These are phyloP conservation scores for Thereuonema tuberculata DNA, from an alignment of 1,140 invertebrate species.

Conservation along the genomic window DNA sequence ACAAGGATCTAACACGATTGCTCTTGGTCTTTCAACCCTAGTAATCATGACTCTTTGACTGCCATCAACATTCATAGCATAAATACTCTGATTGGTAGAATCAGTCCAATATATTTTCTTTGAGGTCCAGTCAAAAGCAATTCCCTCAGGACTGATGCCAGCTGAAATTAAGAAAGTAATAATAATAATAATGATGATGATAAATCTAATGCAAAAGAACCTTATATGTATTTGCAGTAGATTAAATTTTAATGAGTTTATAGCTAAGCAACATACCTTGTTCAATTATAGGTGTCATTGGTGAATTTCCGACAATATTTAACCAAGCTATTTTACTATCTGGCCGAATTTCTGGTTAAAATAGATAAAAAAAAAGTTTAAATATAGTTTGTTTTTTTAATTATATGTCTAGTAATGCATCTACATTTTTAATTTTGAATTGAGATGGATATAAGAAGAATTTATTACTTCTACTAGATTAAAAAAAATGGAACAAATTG, in stretches of 20 bases:
- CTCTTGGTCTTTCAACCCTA: constrained; percentile 77
- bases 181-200: too few species aligned
- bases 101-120: constrained; percentile 97
- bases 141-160: constrained; percentile 84
- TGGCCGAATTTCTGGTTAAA: constrained; percentile 53
- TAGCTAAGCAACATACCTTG: neutral
- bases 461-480: too few species aligned
- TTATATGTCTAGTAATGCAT: too few species aligned
- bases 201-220: too few species aligned
- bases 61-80: constrained; percentile 84
- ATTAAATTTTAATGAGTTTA: neutral
- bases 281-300: constrained; percentile 21
- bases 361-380: neutral
- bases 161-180: constrained; percentile 21
- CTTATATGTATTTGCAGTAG: too few species aligned
- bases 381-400: too few species aligned
- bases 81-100: constrained; percentile 83
- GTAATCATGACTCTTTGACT: constrained; percentile 84
- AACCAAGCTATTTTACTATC: constrained; percentile 75
- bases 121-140: constrained; percentile 93
- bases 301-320: constrained; percentile 29
- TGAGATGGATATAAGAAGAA: too few species aligned
- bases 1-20: constrained; percentile 93
- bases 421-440: too few species aligned
- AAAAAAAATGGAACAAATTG: too few species aligned